phyloP scores from a whole-genome alignment of 2,797 vertebrate species.

The Rhynchonycteris naso region DNA sequence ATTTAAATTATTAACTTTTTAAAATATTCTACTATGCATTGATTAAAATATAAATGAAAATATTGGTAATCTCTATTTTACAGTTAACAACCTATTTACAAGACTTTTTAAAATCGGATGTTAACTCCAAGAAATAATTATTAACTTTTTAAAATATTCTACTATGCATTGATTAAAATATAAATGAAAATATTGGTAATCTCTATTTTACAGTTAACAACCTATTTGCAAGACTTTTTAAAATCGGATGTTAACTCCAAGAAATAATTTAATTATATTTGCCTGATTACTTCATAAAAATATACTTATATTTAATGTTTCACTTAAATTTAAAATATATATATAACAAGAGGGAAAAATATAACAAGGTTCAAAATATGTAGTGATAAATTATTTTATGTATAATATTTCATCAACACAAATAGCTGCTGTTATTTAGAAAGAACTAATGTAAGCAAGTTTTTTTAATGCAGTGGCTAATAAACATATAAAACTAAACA shows the following conservation, averaged over 20 bases:
- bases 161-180: not conserved
- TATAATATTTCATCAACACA: slow-evolving; percentile 22
- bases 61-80: not conserved
- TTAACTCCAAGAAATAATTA: not conserved
- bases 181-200: slow-evolving; percentile 10
- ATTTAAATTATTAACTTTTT: slow-evolving; percentile 5
- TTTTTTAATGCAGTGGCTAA: not conserved
- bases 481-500: not conserved
- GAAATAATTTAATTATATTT: not conserved
- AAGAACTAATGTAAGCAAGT: not conserved
- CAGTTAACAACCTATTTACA: slow-evolving; percentile 23
- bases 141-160: not conserved
- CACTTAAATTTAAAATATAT: slow-evolving; percentile 15
- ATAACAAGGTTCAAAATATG: not conserved
- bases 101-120: not conserved
- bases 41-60: slow-evolving; percentile 34
- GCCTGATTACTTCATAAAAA: not conserved
- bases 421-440: slow-evolving; percentile 1
- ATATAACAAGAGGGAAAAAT: too few relatives aligned
- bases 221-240: slow-evolving; percentile 23
- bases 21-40: not conserved
- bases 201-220: not conserved
- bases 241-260: not conserved
- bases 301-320: not conserved
- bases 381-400: not conserved